Evolutionary conservation across 2,888 invertebrate genomes (phyloP).

Genomic region (Dinocampus coccinellae): DNA sequence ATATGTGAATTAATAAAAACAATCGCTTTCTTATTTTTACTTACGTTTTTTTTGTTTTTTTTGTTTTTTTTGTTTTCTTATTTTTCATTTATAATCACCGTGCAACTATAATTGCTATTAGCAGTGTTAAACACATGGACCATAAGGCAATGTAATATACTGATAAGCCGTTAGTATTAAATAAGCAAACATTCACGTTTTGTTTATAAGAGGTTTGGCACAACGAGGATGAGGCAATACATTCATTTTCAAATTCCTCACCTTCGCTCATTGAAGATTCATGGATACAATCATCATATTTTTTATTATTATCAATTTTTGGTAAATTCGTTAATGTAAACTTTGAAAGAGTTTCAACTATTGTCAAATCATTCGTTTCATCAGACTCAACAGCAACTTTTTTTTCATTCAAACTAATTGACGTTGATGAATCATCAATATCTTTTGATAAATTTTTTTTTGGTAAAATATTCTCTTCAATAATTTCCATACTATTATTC

Average conservation of each 20-base stretch:
- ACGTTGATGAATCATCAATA: neutral
- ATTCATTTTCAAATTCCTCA: slow-evolving; percentile 56
- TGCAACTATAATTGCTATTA: slow-evolving; percentile 61
- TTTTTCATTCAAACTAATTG: neutral
- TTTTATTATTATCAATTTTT: neutral
- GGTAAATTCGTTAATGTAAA: neutral
- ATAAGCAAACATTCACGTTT: slow-evolving; percentile 50
- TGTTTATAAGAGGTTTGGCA: slow-evolving; percentile 40
- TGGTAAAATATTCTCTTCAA: neutral
- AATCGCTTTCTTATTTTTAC: neutral
- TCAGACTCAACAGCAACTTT: neutral
- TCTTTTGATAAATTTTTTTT: neutral
- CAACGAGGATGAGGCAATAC: slow-evolving; percentile 42
- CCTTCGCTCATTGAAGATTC: slow-evolving; percentile 52
- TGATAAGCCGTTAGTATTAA: slow-evolving; percentile 63
- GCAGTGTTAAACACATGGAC: slow-evolving; percentile 62
- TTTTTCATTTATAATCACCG: slow-evolving; percentile 47
- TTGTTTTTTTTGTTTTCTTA: neutral
- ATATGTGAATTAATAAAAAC: neutral
- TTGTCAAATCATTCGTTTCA: slow-evolving; percentile 12
- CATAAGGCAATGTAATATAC: slow-evolving; percentile 58
- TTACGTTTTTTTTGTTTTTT: neutral
- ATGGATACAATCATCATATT: slow-evolving; percentile 12
- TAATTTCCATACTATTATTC: slow-evolving; percentile 2
- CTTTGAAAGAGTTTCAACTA: neutral